A percentile compares a stretch with the other conserved stretches of the same genome.
Conservation (phyloP, 2,888 invertebrate species). For the Baccha elongata region DNA sequence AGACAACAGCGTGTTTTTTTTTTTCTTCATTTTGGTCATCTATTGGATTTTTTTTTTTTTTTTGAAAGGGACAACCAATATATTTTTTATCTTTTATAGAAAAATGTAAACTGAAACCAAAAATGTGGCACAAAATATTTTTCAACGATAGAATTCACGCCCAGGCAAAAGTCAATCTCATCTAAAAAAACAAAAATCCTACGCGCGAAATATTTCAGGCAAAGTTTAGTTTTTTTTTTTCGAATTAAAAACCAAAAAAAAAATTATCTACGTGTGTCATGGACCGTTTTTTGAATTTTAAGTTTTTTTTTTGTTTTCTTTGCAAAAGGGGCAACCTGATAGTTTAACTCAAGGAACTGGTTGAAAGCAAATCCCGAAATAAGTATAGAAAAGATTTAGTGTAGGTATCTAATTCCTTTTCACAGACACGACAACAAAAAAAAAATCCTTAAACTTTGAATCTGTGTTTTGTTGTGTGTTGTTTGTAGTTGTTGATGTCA, state of each 20-base stretch:
- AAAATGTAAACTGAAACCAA: conserved; percentile 59
- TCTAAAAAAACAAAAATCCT: conserved; percentile 51
- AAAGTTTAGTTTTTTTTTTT: conserved; percentile 40
- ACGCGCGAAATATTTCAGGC: conserved; percentile 57
- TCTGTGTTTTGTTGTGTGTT: not conserved
- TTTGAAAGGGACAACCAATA: conserved; percentile 49
- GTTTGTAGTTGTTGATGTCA: conserved; percentile 24
- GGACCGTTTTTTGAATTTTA: conserved; percentile 27
- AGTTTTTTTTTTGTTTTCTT: conserved; percentile 15
- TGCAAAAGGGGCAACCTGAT: conserved; percentile 19
- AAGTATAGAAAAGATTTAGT: conserved; percentile 51
- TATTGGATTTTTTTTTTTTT: conserved; percentile 35
- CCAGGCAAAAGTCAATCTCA: conserved; percentile 46
- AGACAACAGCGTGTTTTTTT: conserved; percentile 12
- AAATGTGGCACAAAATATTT: conserved; percentile 23
- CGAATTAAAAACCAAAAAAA: conserved; percentile 4
- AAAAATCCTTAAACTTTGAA: conserved; percentile 10
- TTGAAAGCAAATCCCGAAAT: conserved; percentile 41
- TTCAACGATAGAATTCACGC: conserved; percentile 58
- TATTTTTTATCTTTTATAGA: conserved; percentile 18
- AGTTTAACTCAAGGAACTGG: conserved; percentile 29
- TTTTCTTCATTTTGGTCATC: conserved; percentile 22
- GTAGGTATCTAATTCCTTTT: conserved; percentile 54
- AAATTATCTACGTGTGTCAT: conserved; percentile 1
- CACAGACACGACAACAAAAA: not conserved